Evolutionary conservation across 2,113 vertebrate genomes (phyloP).

Genomic region (Oryzias melastigma): DNA sequence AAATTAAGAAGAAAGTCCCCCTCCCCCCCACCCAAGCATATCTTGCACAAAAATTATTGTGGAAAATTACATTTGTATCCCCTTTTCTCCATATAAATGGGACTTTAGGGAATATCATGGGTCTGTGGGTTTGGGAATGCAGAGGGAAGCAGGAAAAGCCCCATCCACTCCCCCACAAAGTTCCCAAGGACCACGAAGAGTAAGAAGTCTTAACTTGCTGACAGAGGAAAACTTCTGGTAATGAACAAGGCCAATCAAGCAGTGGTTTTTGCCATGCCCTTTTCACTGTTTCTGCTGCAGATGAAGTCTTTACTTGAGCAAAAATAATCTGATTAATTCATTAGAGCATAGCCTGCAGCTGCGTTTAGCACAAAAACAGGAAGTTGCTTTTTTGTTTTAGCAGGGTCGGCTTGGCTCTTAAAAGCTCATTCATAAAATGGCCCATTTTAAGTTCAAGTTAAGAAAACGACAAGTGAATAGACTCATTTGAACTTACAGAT

Average conservation of each 20-base stretch:
- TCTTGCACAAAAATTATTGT: slow-evolving; percentile 29
- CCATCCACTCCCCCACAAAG: slow-evolving; percentile 20
- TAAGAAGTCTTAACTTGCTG: slow-evolving; percentile 25
- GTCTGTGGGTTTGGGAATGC: slow-evolving; percentile 50
- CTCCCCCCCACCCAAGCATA: slow-evolving; percentile 23
- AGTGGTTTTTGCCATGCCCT: not conserved
- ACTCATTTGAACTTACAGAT: too few relatives aligned
- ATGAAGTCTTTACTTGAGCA: too few relatives aligned
- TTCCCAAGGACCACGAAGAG: slow-evolving; percentile 49
- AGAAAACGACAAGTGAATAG: too few relatives aligned
- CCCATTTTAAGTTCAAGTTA: too few relatives aligned
- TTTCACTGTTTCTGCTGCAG: too few relatives aligned
- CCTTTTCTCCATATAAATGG: slow-evolving; percentile 49
- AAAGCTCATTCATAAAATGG: too few relatives aligned
- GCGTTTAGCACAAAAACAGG: too few relatives aligned
- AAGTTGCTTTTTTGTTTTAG: too few relatives aligned
- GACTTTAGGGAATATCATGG: slow-evolving; percentile 54
- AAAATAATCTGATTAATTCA: too few relatives aligned
- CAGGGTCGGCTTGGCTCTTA: too few relatives aligned
- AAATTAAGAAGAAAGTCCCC: not conserved
- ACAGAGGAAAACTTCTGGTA: slow-evolving; percentile 6
- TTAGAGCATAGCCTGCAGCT: too few relatives aligned
- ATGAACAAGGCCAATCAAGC: not conserved
- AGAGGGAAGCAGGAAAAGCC: slow-evolving; percentile 51
- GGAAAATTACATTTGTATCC: slow-evolving; percentile 4